phyloP scores from a whole-genome alignment of 1,140 invertebrate species.

The Drosophila pandora region DNA sequence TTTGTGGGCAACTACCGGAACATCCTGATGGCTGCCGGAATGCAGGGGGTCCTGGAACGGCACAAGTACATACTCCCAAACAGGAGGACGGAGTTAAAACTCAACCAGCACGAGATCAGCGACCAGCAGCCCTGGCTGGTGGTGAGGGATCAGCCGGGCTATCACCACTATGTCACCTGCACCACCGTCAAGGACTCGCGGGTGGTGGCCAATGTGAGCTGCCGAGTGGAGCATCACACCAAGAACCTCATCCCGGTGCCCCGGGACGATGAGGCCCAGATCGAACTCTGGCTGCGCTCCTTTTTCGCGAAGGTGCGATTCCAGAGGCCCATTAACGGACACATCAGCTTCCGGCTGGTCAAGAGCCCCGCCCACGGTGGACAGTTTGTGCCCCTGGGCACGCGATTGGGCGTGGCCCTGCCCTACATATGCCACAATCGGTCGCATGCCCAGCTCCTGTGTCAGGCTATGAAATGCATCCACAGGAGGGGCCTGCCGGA shows the following conservation, averaged over 20 bases:
- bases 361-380: constrained; percentile 84
- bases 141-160: constrained; percentile 88
- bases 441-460: constrained; percentile 87
- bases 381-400: constrained; percentile 87
- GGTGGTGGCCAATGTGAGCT: constrained; percentile 91
- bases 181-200: constrained; percentile 90
- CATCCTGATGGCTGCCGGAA: constrained; percentile 89
- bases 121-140: constrained; percentile 90
- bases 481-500: constrained; percentile 84
- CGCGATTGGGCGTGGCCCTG: constrained; percentile 89
- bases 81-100: constrained; percentile 86
- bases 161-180: constrained; percentile 90
- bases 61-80: constrained; percentile 88
- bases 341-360: constrained; percentile 90
- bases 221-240: constrained; percentile 87
- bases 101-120: constrained; percentile 87
- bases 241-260: constrained; percentile 86
- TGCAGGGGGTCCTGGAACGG: constrained; percentile 88
- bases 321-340: constrained; percentile 88
- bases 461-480: constrained; percentile 84
- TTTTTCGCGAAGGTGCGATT: constrained; percentile 88
- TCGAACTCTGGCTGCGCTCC: constrained; percentile 88
- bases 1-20: constrained; percentile 87
- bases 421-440: constrained; percentile 91
- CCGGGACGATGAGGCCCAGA: constrained; percentile 86